A percentile compares a stretch with the other conserved stretches of the same genome.
Conservation (phyloP, 2,888 invertebrate genomes). For the Thysanoteuthis rhombus region DNA sequence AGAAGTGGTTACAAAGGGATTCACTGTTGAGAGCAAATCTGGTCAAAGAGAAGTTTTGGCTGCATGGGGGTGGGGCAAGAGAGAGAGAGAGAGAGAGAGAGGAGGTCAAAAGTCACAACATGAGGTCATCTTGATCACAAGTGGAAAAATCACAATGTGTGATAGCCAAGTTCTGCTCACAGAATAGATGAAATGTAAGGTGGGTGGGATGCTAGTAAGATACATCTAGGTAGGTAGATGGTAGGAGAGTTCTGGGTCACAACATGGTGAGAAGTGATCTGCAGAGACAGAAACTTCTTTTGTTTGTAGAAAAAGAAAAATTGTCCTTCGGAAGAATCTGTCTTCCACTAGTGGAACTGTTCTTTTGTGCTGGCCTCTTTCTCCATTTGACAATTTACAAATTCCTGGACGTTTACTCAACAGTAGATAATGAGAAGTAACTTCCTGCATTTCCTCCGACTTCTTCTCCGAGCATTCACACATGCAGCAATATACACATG, state of each 20-base stretch:
- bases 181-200: background rate
- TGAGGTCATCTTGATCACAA: conserved; percentile 12
- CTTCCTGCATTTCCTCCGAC: background rate
- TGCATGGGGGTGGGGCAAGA: no score
- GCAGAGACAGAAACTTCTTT: background rate
- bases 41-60: background rate
- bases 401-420: background rate
- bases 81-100: no score
- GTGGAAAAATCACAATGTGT: background rate
- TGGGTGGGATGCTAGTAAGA: background rate
- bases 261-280: background rate
- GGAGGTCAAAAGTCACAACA: background rate
- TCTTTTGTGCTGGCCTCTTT: background rate
- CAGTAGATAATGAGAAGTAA: background rate
- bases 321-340: background rate
- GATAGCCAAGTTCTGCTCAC: conserved; percentile 12
- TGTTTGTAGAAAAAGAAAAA: background rate
- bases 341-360: background rate
- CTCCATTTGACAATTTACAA: background rate
- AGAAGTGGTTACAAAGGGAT: background rate
- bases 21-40: background rate
- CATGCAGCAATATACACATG: background rate
- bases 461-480: background rate
- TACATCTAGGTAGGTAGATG: background rate
- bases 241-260: background rate